phyloP scores from a whole-genome alignment of 2,113 vertebrate genomes.

The Neogale vison region DNA sequence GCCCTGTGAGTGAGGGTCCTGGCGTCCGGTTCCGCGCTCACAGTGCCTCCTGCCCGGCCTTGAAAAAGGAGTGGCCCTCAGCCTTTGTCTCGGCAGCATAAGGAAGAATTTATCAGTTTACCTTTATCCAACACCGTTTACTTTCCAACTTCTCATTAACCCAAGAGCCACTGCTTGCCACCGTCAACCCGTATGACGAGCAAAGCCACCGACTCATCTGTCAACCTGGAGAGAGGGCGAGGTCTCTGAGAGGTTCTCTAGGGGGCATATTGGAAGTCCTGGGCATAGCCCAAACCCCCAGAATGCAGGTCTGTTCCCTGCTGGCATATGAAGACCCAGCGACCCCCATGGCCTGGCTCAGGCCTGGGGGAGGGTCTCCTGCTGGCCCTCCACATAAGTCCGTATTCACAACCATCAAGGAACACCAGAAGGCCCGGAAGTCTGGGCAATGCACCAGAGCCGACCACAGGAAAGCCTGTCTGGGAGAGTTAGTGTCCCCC shows the following conservation, averaged over 20 bases:
- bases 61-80: neutral
- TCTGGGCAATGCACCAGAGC: neutral
- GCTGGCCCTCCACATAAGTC: neutral
- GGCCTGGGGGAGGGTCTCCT: neutral
- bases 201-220: neutral
- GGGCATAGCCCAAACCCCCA: neutral
- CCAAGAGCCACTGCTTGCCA: neutral
- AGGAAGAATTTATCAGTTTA: no score
- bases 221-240: neutral
- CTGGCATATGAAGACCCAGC: neutral
- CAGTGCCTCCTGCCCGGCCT: no score
- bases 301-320: neutral
- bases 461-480: neutral
- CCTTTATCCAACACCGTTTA: neutral
- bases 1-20: neutral
- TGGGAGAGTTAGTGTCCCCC: neutral
- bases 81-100: neutral
- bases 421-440: no score
- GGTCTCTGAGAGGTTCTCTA: neutral
- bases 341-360: neutral
- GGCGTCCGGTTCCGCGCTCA: fast-evolving
- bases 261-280: neutral
- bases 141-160: neutral
- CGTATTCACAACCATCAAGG: neutral
- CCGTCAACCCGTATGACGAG: neutral